These are phyloP conservation scores for Bombyx mori DNA, from an alignment of 1,140 invertebrate genomes.

Conservation along the genomic window ASM3026992v2 NC_085124.1:13028001-13028500, in stretches of 20 bases:
- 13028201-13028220: slow-evolving; percentile 67
- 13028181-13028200: slow-evolving; percentile 43
- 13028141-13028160: slow-evolving; percentile 72
- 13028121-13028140: slow-evolving; percentile 76
- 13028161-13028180: slow-evolving; percentile 65
- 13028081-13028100: slow-evolving; percentile 89
- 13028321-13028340: slow-evolving; percentile 52
- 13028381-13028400: slow-evolving; percentile 73
- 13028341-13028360: slow-evolving; percentile 56
- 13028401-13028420: slow-evolving; percentile 71
- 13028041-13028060: slow-evolving; percentile 85
- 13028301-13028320: slow-evolving; percentile 49
- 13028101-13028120: slow-evolving; percentile 80
- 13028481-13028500: slow-evolving; percentile 62
- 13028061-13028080: slow-evolving; percentile 86
- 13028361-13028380: slow-evolving; percentile 71
- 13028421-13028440: slow-evolving; percentile 77
- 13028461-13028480: slow-evolving; percentile 70
- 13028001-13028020: slow-evolving; percentile 75
- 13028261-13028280: slow-evolving; percentile 63
- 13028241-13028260: slow-evolving; percentile 68
- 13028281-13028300: slow-evolving; percentile 41
- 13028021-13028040: slow-evolving; percentile 86
- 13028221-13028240: slow-evolving; percentile 62
- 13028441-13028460: slow-evolving; percentile 74